phyloP scores from a whole-genome alignment of 2,888 invertebrate genomes.

The Acholoe squamosa region DNA sequence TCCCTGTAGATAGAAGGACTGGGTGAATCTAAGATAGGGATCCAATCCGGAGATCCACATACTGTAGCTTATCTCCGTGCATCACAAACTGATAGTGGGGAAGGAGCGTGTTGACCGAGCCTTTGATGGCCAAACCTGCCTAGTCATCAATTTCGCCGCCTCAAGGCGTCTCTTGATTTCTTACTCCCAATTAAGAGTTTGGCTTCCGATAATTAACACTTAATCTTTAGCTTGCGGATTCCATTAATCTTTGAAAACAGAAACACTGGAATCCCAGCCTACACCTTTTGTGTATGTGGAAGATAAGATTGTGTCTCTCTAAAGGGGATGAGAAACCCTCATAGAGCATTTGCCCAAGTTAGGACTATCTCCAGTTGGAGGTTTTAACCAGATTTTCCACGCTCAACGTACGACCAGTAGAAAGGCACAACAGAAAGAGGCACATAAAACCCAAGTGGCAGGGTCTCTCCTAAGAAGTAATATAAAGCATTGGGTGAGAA shows the following conservation, averaged over 20 bases:
- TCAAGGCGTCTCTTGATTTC: background rate
- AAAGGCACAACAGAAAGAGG: background rate
- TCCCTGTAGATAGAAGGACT: too few species aligned
- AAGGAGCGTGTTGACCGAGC: background rate
- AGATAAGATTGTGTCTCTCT: background rate
- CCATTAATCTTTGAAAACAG: background rate
- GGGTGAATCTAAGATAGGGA: too few species aligned
- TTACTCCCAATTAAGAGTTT: constrained; percentile 14
- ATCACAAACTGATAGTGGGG: too few species aligned
- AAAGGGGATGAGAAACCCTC: background rate
- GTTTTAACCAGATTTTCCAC: background rate
- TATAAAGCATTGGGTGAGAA: background rate
- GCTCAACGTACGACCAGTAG: background rate
- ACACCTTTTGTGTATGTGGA: background rate
- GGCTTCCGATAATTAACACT: constrained; percentile 8
- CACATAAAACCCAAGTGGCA: background rate
- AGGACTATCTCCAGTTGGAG: background rate
- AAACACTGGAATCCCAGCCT: background rate
- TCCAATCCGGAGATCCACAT: too few species aligned
- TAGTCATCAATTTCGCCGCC: background rate
- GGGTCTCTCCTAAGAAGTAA: background rate
- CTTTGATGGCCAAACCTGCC: background rate
- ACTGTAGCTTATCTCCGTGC: too few species aligned
- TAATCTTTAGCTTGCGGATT: background rate
- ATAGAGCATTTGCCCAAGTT: background rate